Base-by-base conservation (phyloP, 2,797 vertebrate genomes). In the Garrulus glandarius region DNA sequence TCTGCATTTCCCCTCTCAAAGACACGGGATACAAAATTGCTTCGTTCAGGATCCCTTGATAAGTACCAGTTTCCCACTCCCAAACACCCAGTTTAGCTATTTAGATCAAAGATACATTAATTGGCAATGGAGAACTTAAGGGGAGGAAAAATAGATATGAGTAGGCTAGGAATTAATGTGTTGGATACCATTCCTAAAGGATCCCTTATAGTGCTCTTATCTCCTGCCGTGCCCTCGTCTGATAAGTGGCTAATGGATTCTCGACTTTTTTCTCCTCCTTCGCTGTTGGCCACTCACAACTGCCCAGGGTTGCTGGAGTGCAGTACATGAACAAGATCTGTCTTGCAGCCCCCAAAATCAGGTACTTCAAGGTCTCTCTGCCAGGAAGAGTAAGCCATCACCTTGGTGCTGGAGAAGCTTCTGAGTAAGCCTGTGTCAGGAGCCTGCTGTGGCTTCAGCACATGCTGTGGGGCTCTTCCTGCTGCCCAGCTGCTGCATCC, bases 31-130 rank as follows among this genome's bases (percentile, higher is more conserved):
- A 50, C 6, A 32, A 74, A 89, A 80, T 60, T 71, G 32, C 82
- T 69, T 88, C 21, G 0, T 85, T 91, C 53, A 24, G 60, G 9
- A 29, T 95, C 85, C 89, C 89, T 84, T 91, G 93, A 68, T 91
- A 91, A 91, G 71, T 52, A 70, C 87, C 64, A 46, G 53, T 88
- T 84, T 86, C 83, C 84, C 53, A 68, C 53, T 93, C 69, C 61
- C 50, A 55, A 92, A 64, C 75, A 89, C 32, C 30, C 67, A 76
- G 49, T 92, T 94, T 83, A 91, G 84, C 37, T 70, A 37, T 95
- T 92, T 91, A 91, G 91, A 94, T 95, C 44, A 91, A 94, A 94
- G 91, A 80, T 80, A 39, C 32, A 34, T 91, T 95, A 95, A 95
- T 64, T 95, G 89, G 37, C 63, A 82, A 39, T 70, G 78, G 72